These are phyloP conservation scores for Cheilosia grossa DNA, from an alignment of 2,888 invertebrate species.

Conservation along the genomic window DNA sequence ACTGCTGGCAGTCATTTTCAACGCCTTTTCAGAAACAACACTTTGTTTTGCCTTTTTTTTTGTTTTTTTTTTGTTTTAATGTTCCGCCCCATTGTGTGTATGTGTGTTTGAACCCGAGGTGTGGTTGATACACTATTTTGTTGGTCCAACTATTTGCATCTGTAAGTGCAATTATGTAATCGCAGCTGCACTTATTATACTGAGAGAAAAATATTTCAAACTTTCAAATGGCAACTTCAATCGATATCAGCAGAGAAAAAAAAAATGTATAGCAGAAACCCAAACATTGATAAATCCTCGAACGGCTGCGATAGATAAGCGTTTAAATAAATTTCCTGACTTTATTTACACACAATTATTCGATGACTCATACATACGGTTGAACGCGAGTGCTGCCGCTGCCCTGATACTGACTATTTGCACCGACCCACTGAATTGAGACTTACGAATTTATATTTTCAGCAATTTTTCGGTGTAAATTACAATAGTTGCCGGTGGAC, in stretches of 20 bases:
- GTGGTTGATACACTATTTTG: slow-evolving; percentile 41
- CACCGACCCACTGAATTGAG: slow-evolving; percentile 28
- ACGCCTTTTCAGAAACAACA: slow-evolving; percentile 64
- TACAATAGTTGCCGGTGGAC: slow-evolving; percentile 37
- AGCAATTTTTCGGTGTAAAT: slow-evolving; percentile 39
- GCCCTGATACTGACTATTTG: neutral
- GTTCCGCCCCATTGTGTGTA: slow-evolving; percentile 51
- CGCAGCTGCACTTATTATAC: slow-evolving; percentile 57
- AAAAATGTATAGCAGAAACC: neutral
- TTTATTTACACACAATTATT: slow-evolving; percentile 53
- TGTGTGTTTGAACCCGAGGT: slow-evolving; percentile 25
- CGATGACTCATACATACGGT: slow-evolving; percentile 53
- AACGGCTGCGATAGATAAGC: slow-evolving; percentile 56
- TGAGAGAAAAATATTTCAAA: slow-evolving; percentile 39
- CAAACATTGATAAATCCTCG: slow-evolving; percentile 65
- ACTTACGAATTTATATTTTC: slow-evolving; percentile 48
- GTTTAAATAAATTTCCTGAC: slow-evolving; percentile 57
- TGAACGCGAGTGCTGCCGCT: slow-evolving; percentile 11
- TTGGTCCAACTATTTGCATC: slow-evolving; percentile 59
- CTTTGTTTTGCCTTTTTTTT: too few species aligned
- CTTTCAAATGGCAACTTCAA: slow-evolving; percentile 61
- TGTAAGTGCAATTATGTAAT: slow-evolving; percentile 67
- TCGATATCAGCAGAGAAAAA: slow-evolving; percentile 42
- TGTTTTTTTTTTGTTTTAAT: slow-evolving; percentile 12
- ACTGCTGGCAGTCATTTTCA: slow-evolving; percentile 61